These are phyloP conservation scores for Notechis scutatus DNA, from an alignment of 2,113 vertebrate genomes.

Conservation along the genomic window DNA sequence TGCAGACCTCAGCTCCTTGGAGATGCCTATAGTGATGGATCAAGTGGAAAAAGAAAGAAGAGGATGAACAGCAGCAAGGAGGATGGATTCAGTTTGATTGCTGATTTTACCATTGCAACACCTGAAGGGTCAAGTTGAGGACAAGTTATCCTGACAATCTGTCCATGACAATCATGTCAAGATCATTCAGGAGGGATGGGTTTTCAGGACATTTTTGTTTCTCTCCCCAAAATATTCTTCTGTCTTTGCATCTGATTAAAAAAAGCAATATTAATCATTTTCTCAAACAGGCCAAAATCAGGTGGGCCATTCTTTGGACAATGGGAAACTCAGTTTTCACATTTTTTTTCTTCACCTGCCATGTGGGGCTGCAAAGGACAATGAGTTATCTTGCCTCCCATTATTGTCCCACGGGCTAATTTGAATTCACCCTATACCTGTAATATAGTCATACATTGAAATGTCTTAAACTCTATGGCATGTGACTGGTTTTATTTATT, in stretches of 20 bases:
- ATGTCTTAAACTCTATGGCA: not conserved
- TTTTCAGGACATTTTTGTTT: not conserved
- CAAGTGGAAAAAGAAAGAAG: not conserved
- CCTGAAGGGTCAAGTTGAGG: not conserved
- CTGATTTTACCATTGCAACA: not conserved
- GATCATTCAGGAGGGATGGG: not conserved
- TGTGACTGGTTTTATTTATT: not conserved
- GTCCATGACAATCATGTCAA: not conserved
- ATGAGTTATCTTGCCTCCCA: not conserved
- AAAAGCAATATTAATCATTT: not conserved
- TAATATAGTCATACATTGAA: slow-evolving; percentile 3
- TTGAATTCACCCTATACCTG: not conserved
- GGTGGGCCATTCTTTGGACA: not conserved
- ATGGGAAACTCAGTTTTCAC: not conserved
- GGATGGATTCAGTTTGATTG: not conserved
- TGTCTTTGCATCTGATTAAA: not conserved
- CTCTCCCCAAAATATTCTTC: not conserved
- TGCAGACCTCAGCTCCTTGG: not conserved
- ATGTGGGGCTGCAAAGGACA: not conserved
- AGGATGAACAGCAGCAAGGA: not conserved
- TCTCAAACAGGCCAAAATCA: not conserved
- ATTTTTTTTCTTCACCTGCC: not conserved
- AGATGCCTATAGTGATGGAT: not conserved
- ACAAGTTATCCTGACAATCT: not conserved
- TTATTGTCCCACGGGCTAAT: not conserved